phyloP scores from a whole-genome alignment of 2,797 vertebrate species.

The Etheostoma perlongum region DNA sequence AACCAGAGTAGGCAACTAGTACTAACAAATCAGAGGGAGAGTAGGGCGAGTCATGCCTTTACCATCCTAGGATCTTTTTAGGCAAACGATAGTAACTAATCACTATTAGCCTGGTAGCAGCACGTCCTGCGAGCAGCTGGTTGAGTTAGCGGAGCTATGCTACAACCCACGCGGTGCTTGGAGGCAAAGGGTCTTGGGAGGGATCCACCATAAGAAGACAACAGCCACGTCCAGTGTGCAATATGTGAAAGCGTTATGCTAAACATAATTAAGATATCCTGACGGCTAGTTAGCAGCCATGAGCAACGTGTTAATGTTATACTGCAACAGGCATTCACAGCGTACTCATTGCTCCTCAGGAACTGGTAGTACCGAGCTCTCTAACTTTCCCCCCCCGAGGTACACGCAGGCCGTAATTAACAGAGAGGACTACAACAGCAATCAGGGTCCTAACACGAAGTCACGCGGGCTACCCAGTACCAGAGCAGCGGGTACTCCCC shows the following conservation, averaged over 20 bases:
- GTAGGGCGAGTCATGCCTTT: too few species aligned
- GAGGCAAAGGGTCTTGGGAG: slow-evolving; percentile 23
- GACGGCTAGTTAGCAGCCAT: slow-evolving; percentile 15
- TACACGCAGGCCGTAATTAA: slow-evolving; percentile 79
- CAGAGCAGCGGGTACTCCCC: slow-evolving; percentile 10
- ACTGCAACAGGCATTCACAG: slow-evolving; percentile 72
- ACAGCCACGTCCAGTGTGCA: neutral
- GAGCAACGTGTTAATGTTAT: slow-evolving; percentile 63
- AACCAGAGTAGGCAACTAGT: too few species aligned
- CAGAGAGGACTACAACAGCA: slow-evolving; percentile 45
- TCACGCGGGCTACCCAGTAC: slow-evolving; percentile 5
- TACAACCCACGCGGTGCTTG: slow-evolving; percentile 80
- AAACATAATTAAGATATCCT: neutral
- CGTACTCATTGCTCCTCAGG: slow-evolving; percentile 21
- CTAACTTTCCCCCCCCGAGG: slow-evolving; percentile 72
- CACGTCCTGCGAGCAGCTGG: slow-evolving; percentile 22
- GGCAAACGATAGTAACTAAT: slow-evolving; percentile 26
- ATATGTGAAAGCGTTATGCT: neutral
- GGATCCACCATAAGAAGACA: slow-evolving; percentile 4
- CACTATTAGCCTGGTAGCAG: slow-evolving; percentile 72
- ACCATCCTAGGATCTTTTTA: too few species aligned
- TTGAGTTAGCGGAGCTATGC: slow-evolving; percentile 76
- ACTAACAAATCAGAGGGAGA: too few species aligned
- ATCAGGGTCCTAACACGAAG: slow-evolving; percentile 34
- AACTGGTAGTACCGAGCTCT: slow-evolving; percentile 49